Conservation (phyloP, 2,797 vertebrate genomes). For the Antennarius maculatus region DNA sequence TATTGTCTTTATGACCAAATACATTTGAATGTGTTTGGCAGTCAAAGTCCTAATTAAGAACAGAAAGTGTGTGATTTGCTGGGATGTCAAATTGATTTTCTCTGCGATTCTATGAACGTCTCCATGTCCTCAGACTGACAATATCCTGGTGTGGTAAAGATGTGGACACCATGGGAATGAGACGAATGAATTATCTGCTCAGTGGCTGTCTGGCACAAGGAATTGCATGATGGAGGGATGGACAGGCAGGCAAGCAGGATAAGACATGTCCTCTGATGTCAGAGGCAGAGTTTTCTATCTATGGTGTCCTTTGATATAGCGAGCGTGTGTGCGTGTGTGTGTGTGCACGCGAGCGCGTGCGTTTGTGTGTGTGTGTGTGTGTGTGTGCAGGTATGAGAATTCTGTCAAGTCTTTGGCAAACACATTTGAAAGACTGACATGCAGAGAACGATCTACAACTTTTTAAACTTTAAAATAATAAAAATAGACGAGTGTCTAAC, state of each 20-base stretch:
- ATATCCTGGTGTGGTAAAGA: slow-evolving; percentile 54
- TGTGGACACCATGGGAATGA: slow-evolving; percentile 72
- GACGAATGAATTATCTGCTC: slow-evolving; percentile 69
- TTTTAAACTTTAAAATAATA: slow-evolving; percentile 16
- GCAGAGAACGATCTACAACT: slow-evolving; percentile 3
- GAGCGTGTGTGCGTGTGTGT: neutral
- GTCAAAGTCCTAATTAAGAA: slow-evolving; percentile 34
- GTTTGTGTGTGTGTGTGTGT: neutral
- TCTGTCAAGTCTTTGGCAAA: slow-evolving; percentile 5
- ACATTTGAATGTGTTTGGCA: neutral
- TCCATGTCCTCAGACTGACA: slow-evolving; percentile 51
- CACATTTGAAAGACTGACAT: neutral
- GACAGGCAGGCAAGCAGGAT: slow-evolving; percentile 52
- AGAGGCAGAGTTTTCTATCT: slow-evolving; percentile 42
- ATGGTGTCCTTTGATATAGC: slow-evolving; percentile 39
- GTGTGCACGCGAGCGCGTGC: slow-evolving; percentile 2
- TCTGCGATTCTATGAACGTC: slow-evolving; percentile 21
- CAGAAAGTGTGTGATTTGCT: slow-evolving; percentile 20
- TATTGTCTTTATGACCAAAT: neutral
- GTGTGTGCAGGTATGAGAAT: slow-evolving; percentile 11
- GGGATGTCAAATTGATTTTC: slow-evolving; percentile 11
- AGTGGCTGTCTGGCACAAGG: slow-evolving; percentile 62
- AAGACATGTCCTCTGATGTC: slow-evolving; percentile 52
- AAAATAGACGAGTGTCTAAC: neutral
- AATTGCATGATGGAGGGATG: slow-evolving; percentile 48